These are phyloP conservation scores for Conopomorpha cramerella DNA, from an alignment of 1,140 invertebrate species.

Conservation along the genomic window DNA sequence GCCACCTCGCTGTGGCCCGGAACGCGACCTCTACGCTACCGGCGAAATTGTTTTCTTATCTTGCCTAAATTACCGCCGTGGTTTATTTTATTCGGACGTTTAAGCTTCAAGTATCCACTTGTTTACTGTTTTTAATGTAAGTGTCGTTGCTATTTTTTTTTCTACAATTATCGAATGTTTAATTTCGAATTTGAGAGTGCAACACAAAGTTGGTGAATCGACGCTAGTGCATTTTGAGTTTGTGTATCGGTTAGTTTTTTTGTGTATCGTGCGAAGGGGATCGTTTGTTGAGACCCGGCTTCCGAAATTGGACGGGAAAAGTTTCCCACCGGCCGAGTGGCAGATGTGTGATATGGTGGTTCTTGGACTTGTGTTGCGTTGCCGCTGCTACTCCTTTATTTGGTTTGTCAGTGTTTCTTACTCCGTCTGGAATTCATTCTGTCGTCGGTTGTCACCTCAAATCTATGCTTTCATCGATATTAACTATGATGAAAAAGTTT, in stretches of 20 bases:
- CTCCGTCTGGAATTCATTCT: no score
- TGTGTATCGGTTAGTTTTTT: slow-evolving; percentile 6
- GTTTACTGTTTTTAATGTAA: slow-evolving; percentile 58
- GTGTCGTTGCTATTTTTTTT: slow-evolving; percentile 51
- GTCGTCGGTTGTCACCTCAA: no score
- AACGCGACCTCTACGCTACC: slow-evolving; percentile 54
- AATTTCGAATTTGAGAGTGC: slow-evolving; percentile 54
- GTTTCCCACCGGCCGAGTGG: slow-evolving; percentile 26
- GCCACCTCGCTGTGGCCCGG: slow-evolving; percentile 51
- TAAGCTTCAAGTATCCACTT: slow-evolving; percentile 50
- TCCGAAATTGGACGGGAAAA: slow-evolving; percentile 51
- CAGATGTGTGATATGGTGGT: slow-evolving; percentile 18
- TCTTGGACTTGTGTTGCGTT: no score
- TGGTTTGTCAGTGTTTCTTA: no score
- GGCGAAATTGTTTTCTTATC: slow-evolving; percentile 49
- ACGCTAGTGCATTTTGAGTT: slow-evolving; percentile 30
- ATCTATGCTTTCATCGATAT: slow-evolving; percentile 30
- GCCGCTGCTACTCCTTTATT: no score
- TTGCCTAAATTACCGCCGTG: slow-evolving; percentile 53
- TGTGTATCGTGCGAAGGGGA: slow-evolving; percentile 22
- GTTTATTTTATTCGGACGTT: slow-evolving; percentile 52
- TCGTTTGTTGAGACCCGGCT: slow-evolving; percentile 25
- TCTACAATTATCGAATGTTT: slow-evolving; percentile 28
- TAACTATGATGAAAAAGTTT: slow-evolving; percentile 34
- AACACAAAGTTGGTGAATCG: slow-evolving; percentile 50